Base-by-base conservation (phyloP, 2,113 vertebrate species). In the Panurus biarmicus region DNA sequence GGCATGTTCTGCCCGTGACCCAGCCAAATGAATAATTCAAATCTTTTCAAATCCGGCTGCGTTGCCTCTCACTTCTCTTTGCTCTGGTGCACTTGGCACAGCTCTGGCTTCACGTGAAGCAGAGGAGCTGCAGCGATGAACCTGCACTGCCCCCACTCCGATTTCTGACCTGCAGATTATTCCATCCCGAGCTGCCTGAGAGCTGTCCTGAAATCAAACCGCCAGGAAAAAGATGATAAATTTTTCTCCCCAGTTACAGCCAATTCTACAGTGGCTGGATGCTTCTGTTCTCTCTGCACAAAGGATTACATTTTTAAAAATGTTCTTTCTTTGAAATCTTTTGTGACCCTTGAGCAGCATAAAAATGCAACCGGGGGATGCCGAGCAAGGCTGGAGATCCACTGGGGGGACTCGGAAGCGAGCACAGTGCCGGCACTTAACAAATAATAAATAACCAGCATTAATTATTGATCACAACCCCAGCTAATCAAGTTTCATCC, bases 381-480 rank as follows among this genome's bases (percentile, higher is more conserved):
- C 62, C 2, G 1, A 87, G 72, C 62, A 9, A 91, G 91, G 93
- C 89, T 91, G 10, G 22, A 12, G 20, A 73, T 36, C 79, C 42
- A 2, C 25, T 1, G 11, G 75, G 84, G 93, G 70, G 38, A 42
- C 73, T 20, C 6, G 5, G 87, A 80, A 94, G 64, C 8, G 19
- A 89, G 47, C 80, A 26, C 66, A 74, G 85, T 12, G 42, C 33
- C 1, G 11, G 89, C 81, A 56, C 93, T 93, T 83, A 93, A 91
- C 91, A 95, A 93, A 96, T 95, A 93, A 95, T 96, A 95, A 95
- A 97, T 95, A 96, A 95, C 89, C 82, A 56, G 24, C 89, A 71
- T 97, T 89, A 96, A 96, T 95, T 97, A 93, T 97, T 95, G 91
- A 97, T 96, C 95, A 96, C 91, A 97, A 60, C 71, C 67, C 87